These are phyloP conservation scores for Baronia brevicornis DNA, from an alignment of 2,888 invertebrate species.

Conservation along the genomic window DNA sequence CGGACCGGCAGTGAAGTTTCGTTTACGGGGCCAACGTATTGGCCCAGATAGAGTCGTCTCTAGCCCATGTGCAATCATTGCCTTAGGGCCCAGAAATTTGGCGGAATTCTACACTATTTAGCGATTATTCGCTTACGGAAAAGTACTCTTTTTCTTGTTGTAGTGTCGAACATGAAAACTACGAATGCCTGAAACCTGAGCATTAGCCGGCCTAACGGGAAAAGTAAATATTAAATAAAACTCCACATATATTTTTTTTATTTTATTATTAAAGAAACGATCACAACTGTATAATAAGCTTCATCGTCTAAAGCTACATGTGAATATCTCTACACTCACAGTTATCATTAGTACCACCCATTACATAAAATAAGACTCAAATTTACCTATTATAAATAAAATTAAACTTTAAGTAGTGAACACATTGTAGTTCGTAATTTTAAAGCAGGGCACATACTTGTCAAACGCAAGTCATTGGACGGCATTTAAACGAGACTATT, in stretches of 20 bases:
- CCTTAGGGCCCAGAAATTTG: too few relatives aligned
- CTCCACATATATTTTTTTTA: conserved; percentile 15
- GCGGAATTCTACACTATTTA: too few relatives aligned
- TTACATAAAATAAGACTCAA: background rate
- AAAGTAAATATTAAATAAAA: too few relatives aligned
- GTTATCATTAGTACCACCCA: conserved; percentile 7
- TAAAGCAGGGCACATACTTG: conserved; percentile 47
- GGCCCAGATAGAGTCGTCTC: too few relatives aligned
- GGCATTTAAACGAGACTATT: conserved; percentile 33
- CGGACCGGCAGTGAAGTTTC: too few relatives aligned
- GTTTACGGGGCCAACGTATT: too few relatives aligned
- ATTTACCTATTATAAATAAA: background rate
- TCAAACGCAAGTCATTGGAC: conserved; percentile 43
- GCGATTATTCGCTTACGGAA: too few relatives aligned
- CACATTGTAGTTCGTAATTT: conserved; percentile 44
- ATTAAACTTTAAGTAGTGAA: conserved; percentile 35
- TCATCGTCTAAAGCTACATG: conserved; percentile 24
- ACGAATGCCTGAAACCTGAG: too few relatives aligned
- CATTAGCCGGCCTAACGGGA: too few relatives aligned
- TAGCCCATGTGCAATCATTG: too few relatives aligned
- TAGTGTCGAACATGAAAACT: too few relatives aligned
- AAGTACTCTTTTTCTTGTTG: too few relatives aligned
- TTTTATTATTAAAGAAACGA: conserved; percentile 8
- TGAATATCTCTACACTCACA: conserved; percentile 19
- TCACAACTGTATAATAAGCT: conserved; percentile 19